These are phyloP conservation scores for Pollenia griseotomentosa DNA, from an alignment of 2,888 invertebrate genomes.

Conservation along the genomic window DNA sequence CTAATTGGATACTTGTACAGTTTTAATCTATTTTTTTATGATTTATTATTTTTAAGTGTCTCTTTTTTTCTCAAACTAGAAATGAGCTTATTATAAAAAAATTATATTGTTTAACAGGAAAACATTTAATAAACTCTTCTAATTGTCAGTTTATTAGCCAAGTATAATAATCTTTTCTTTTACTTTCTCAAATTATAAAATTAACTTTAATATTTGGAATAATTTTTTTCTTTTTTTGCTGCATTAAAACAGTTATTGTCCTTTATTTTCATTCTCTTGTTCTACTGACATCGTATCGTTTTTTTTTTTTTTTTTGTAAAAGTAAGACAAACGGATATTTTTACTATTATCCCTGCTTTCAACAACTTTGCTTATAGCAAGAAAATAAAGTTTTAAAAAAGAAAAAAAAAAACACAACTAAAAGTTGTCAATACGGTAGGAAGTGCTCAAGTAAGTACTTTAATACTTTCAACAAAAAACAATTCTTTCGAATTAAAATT, in stretches of 20 bases:
- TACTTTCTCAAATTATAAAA: constrained; percentile 48
- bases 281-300: not conserved
- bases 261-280: not conserved
- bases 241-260: constrained; percentile 25
- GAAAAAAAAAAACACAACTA: not conserved
- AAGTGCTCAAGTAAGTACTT: constrained; percentile 32
- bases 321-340: not conserved
- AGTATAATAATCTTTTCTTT: constrained; percentile 47
- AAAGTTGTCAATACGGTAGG: constrained; percentile 48
- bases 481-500: constrained; percentile 44
- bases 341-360: constrained; percentile 21
- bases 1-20: too few species aligned
- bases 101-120: not conserved
- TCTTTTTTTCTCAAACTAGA: not conserved
- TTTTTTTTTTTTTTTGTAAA: too few species aligned
- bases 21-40: too few species aligned
- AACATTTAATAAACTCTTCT: constrained; percentile 33
- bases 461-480: constrained; percentile 49
- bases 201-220: constrained; percentile 37
- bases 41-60: too few species aligned
- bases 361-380: constrained; percentile 1
- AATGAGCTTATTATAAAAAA: not conserved
- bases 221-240: not conserved
- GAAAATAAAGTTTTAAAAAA: not conserved
- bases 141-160: constrained; percentile 37